Base-by-base conservation (phyloP, 2,888 invertebrate genomes). In the Chloroclysta siterata region DNA sequence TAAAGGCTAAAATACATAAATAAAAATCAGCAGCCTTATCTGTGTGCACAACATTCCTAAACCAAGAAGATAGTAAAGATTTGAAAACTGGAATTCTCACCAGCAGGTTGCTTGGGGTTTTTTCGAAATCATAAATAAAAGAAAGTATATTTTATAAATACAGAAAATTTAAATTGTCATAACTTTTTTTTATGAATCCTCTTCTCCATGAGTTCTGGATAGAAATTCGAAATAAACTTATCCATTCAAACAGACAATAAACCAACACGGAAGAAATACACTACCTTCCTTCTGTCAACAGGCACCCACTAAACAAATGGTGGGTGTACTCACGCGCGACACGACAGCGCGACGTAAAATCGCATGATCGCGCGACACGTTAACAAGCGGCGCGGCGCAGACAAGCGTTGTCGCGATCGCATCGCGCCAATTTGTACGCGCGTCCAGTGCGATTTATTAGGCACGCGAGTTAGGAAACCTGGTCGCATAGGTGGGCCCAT, bases 351-450 rank as follows among this genome's bases (percentile, higher is more conserved):
- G 65, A 65, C 69, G 48, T 68, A 60, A 66, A 69, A 71, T 71
- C 72, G 69, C 71, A 69, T 70, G 73, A 74, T 72, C 79, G 81
- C 71, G 66, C 71, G 67, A 71, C 73, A 81, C 84, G 85, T 83
- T 87, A 89, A 89, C 89, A 89, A 89, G 88, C 80, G 71, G 73
- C 72, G 73, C 44, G 68, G 74, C 70, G 78, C 77, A 81, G 83
- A 84, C 83, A 79, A 82, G 81, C 76, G 60, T 51, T 51, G 51
- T 67, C 72, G 73, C 81, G 85, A 89, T 85, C 80, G 78, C 77
- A 86, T 87, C 82, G 76, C 74, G 85, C 89, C 91, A 91, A 91
- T 91, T 91, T 91, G 91, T 90, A 85, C 88, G 83, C 83, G 83
- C 85, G 90, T 89, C 89, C 65, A 72, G 57, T 58, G 65, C 72